Evolutionary conservation across 2,797 vertebrate species (phyloP), one percentile per base, ranked within the genome.

Genomic region (Gambusia yucatana): DNA sequence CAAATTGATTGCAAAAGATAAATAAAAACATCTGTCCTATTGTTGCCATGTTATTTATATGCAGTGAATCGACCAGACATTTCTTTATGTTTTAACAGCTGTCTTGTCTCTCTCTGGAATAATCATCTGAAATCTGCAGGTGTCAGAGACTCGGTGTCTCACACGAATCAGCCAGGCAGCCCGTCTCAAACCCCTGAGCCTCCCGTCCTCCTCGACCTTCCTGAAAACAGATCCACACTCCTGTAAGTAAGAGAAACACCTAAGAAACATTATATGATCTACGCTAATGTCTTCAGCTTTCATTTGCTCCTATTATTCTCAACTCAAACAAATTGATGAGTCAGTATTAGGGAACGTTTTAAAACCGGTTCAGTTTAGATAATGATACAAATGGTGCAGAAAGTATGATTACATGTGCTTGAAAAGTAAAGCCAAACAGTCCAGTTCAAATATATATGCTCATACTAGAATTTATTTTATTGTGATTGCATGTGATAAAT

Each of bases 131-230:
- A 75, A 61, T 80, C 22, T 57, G 57, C 71, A 99, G 98, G 98
- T 52, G 97, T 99, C 82, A 95, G 98, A 88, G 98, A 99, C 78
- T 98, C 97, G 0, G 97, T 99, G 87, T 99, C 98, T 11, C 97
- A 97, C 82, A 98, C 97, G 0, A 96, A 95, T 30, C 96, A 94
- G 78, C 96, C 96, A 0, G 94, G 94, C n/a, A 86, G 90, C 77
- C 92, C 94, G 11, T 94, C 96, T 8, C 96, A 96, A 85, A 91
- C 96, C 0, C 93, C 97, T 0, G 96, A 97, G n/a, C 97, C 97
- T 2, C 97, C 97, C 0, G 74, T 97, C 65, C 94, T 98, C 75
- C 95, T 97, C 3, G 98, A 98, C 88, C 95, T 98, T 30, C 97
- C 97, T 0, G 93, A 95, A 83, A 98, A 97, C 88, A 96, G 95